Base-by-base conservation (phyloP, 2,888 invertebrate species). In the Ariolimax columbianus region DNA sequence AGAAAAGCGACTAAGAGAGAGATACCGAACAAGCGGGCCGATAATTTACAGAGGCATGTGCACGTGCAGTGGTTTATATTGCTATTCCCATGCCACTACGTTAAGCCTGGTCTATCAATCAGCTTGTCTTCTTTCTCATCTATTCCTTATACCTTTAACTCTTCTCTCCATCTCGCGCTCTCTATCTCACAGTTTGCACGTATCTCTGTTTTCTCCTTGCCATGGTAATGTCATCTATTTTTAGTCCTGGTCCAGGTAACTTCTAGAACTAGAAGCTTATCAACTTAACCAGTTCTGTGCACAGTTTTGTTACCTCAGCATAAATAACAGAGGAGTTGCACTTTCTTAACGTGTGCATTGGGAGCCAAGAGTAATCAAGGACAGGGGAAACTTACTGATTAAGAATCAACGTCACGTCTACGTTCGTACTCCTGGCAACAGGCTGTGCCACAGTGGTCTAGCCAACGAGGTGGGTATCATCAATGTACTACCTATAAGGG, bases 191-290 rank as follows among this genome's bases (percentile, higher is more conserved):
- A 33, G 0, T 33, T 36, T 75, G 75, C 75, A 55, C 38, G 17
- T 23, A 17, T 23, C 68, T 51, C 47, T 77, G 26, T 43, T 51
- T 55, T 47, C 14, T 40, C 17, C 70, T n/a, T 36, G 1, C 51
- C 51, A 38, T 66, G 19, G 38, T 19, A 63, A 68, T 80, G 38
- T 38, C 77, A 78, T 78, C 77, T 78, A 78, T 78, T 78, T 78
- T 38, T 78, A 78, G 77, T 17, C 77, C 19, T 78, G 63, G 77
- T 63, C 40, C 77, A 78, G 77, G 77, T 78, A n/a, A n/a, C n/a
- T n/a, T n/a, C n/a, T n/a, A 55, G 51, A 51, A 75, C 19, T 40
- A 33, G 4, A 33, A 33, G 75, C 33, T 75, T 14, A 14, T n/a
- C 33, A 72, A 9, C 73, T 43, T 47, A 43, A 40, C 36, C 33